These are phyloP conservation scores for Pseudomyrmex flavicornis DNA, from an alignment of 1,140 invertebrate genomes.

Conservation along the genomic window DNA sequence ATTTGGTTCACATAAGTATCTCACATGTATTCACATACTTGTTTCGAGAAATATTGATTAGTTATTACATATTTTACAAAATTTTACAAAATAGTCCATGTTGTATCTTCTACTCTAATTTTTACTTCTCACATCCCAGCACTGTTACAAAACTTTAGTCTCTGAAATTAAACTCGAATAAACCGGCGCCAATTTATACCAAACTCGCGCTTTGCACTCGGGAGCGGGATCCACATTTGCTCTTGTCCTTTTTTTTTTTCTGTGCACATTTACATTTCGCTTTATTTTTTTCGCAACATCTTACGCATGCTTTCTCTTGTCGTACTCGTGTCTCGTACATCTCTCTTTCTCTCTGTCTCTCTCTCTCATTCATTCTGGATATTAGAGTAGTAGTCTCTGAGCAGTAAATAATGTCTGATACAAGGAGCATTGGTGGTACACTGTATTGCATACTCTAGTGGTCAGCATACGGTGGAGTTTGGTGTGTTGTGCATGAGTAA, in stretches of 20 bases:
- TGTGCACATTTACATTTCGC: slow-evolving; percentile 59
- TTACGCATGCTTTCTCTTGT: slow-evolving; percentile 70
- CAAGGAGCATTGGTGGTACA: slow-evolving; percentile 84
- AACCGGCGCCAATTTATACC: slow-evolving; percentile 75
- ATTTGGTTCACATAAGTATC: slow-evolving; percentile 71
- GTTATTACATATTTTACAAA: slow-evolving; percentile 6
- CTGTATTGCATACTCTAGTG: slow-evolving; percentile 86
- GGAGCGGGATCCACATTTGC: slow-evolving; percentile 58
- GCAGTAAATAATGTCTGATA: slow-evolving; percentile 80
- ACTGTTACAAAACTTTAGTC: slow-evolving; percentile 39
- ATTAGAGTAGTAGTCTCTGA: slow-evolving; percentile 77
- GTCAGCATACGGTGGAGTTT: slow-evolving; percentile 86
- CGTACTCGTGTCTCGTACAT: slow-evolving; percentile 66
- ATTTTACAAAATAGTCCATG: slow-evolving; percentile 18
- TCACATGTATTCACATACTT: background rate
- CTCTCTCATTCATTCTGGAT: slow-evolving; percentile 31
- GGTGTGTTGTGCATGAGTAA: slow-evolving; percentile 86
- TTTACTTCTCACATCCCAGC: slow-evolving; percentile 38
- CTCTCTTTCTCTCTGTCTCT: slow-evolving; percentile 9
- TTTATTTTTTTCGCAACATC: slow-evolving; percentile 66
- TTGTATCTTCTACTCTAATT: slow-evolving; percentile 10
- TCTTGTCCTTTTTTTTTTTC: slow-evolving; percentile 30
- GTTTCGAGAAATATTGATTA: background rate
- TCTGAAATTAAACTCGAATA: slow-evolving; percentile 33
- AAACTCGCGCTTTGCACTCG: slow-evolving; percentile 71